These are phyloP conservation scores for Caerostris extrusa DNA, from an alignment of 1,140 invertebrate species.

Conservation along the genomic window DNA sequence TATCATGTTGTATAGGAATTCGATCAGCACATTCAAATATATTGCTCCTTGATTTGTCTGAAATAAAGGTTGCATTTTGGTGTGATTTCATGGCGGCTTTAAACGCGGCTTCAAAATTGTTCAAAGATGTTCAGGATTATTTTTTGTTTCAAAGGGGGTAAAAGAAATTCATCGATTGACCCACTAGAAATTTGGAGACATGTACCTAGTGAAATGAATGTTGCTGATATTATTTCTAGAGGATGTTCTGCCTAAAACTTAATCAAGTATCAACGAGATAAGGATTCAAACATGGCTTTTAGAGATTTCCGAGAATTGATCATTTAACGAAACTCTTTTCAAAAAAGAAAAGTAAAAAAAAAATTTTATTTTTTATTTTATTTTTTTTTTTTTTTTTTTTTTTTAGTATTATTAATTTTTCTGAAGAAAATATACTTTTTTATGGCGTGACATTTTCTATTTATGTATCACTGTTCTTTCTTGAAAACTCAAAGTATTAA, in stretches of 20 bases:
- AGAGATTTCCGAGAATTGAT: not conserved
- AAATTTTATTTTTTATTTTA: too few relatives aligned
- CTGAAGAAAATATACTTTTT: not conserved
- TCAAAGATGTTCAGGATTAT: not conserved
- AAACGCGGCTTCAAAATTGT: constrained; percentile 33
- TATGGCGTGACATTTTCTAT: not conserved
- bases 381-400: too few relatives aligned
- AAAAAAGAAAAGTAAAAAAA: not conserved
- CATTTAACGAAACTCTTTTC: not conserved
- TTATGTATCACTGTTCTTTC: not conserved
- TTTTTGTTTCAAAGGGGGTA: constrained; percentile 50
- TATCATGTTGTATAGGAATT: too few relatives aligned
- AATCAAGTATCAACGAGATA: constrained; percentile 8
- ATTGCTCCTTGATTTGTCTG: constrained; percentile 8
- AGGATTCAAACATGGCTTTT: not conserved
- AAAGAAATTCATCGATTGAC: constrained; percentile 17
- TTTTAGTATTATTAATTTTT: not conserved
- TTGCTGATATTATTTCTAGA: constrained; percentile 35
- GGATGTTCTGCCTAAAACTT: not conserved
- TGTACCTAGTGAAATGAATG: constrained; percentile 33
- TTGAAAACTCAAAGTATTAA: not conserved
- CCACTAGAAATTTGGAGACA: not conserved
- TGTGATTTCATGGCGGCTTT: constrained; percentile 33
- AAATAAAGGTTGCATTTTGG: constrained; percentile 31
- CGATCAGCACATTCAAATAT: too few relatives aligned